phyloP scores from a whole-genome alignment of 2,888 invertebrate species.

The Pantelozetes paolii region DNA sequence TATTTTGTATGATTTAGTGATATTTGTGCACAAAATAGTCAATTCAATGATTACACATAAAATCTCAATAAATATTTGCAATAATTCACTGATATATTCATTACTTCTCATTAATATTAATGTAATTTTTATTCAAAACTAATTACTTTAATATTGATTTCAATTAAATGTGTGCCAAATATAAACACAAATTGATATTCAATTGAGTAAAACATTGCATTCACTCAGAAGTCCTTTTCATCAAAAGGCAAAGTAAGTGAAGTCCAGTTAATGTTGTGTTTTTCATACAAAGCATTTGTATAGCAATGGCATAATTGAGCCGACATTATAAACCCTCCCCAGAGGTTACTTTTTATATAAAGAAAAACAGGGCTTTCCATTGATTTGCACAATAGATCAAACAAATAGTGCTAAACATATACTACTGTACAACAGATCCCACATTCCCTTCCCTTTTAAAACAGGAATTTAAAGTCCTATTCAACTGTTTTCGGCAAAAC shows the following conservation, averaged over 20 bases:
- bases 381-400: slow-evolving; percentile 29
- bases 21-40: too few relatives aligned
- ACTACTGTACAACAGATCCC: slow-evolving; percentile 12
- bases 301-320: slow-evolving; percentile 2
- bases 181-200: neutral
- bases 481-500: slow-evolving; percentile 19
- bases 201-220: neutral
- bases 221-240: neutral
- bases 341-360: slow-evolving; percentile 11
- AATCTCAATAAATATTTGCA: too few relatives aligned
- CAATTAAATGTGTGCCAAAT: neutral
- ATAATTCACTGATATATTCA: too few relatives aligned
- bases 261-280: slow-evolving; percentile 19
- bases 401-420: neutral
- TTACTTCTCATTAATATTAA: too few relatives aligned
- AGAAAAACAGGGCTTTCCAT: slow-evolving; percentile 29
- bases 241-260: neutral
- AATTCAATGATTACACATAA: too few relatives aligned
- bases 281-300: neutral
- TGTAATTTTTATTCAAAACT: too few relatives aligned
- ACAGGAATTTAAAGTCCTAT: neutral
- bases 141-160: neutral
- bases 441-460: slow-evolving; percentile 9
- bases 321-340: slow-evolving; percentile 17
- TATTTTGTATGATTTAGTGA: too few relatives aligned